Evolutionary conservation across 1,140 invertebrate species (phyloP).

Genomic region (Pseudomyrmex pallidus): DNA sequence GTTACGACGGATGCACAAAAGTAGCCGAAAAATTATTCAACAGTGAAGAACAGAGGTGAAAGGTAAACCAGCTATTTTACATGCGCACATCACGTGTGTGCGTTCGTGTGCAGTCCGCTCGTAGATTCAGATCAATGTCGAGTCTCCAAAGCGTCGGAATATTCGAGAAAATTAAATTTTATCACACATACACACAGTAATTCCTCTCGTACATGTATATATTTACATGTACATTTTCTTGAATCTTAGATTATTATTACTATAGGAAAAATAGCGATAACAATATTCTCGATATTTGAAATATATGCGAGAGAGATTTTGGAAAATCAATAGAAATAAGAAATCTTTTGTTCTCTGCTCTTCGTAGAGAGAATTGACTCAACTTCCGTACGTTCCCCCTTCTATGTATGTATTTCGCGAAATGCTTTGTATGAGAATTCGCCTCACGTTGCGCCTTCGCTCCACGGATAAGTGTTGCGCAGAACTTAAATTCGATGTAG

Average conservation of each 20-base stretch:
- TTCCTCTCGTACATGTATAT: conserved; percentile 37
- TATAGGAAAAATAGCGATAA: neutral
- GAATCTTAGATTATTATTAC: conserved; percentile 52
- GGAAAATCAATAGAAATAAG: conserved; percentile 30
- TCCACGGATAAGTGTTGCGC: conserved; percentile 40
- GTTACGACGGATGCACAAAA: neutral
- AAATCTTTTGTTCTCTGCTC: conserved; percentile 20
- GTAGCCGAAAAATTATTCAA: conserved; percentile 18
- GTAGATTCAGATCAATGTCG: conserved; percentile 38
- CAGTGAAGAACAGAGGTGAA: conserved; percentile 18
- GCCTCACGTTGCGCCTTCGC: conserved; percentile 45
- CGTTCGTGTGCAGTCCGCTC: neutral
- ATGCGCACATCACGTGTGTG: neutral
- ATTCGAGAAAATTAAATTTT: conserved; percentile 63
- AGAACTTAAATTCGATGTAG: conserved; percentile 49
- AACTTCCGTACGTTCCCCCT: conserved; percentile 28
- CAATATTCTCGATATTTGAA: conserved; percentile 6
- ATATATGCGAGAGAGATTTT: neutral
- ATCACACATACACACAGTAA: conserved; percentile 46
- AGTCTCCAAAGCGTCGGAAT: conserved; percentile 59
- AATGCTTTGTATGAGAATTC: conserved; percentile 39
- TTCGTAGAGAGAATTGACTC: conserved; percentile 32
- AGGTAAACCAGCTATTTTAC: neutral
- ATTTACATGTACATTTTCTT: conserved; percentile 21
- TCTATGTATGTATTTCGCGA: conserved; percentile 36